Percentiles rank a stretch among this genome's conserved stretches.
phyloP scores from a whole-genome alignment of 2,113 vertebrate species.

The Pungitius pungitius region DNA sequence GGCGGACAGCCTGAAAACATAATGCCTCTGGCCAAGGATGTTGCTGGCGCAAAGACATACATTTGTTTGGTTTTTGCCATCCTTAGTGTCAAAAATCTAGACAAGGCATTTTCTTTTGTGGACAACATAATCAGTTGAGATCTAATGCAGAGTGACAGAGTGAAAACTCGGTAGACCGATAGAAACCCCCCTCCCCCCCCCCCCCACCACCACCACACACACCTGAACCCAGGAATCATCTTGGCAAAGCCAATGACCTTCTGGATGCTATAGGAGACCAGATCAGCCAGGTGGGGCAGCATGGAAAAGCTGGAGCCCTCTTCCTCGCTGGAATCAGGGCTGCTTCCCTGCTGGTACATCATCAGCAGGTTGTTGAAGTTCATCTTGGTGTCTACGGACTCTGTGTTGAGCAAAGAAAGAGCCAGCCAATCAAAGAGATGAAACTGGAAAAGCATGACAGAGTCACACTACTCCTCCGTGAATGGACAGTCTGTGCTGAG shows the following conservation, averaged over 20 bases:
- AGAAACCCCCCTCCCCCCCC: not conserved
- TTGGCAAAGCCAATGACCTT: slow-evolving; percentile 98
- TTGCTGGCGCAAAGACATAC: not conserved
- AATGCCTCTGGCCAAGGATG: not conserved
- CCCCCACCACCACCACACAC: slow-evolving; percentile 29
- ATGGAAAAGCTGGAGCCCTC: slow-evolving; percentile 86
- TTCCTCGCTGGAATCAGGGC: slow-evolving; percentile 79
- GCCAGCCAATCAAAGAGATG: not conserved
- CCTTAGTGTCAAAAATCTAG: not conserved
- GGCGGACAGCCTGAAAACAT: not conserved
- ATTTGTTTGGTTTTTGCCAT: not conserved
- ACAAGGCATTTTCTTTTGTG: not conserved
- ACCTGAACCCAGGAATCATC: slow-evolving; percentile 98
- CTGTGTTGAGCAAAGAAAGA: slow-evolving; percentile 60
- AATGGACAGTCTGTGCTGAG: not conserved
- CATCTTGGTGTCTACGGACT: slow-evolving; percentile 80
- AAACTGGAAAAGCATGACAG: not conserved
- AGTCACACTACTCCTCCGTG: not conserved
- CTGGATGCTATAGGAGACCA: slow-evolving; percentile 98
- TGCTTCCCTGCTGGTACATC: slow-evolving; percentile 82
- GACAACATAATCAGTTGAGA: not conserved
- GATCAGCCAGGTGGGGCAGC: slow-evolving; percentile 94
- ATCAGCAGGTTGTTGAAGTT: slow-evolving; percentile 85
- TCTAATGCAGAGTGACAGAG: slow-evolving; percentile 7
- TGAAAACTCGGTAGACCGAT: not conserved